Base-by-base conservation (phyloP, 1,140 invertebrate genomes). In the Microplitis mediator region DNA sequence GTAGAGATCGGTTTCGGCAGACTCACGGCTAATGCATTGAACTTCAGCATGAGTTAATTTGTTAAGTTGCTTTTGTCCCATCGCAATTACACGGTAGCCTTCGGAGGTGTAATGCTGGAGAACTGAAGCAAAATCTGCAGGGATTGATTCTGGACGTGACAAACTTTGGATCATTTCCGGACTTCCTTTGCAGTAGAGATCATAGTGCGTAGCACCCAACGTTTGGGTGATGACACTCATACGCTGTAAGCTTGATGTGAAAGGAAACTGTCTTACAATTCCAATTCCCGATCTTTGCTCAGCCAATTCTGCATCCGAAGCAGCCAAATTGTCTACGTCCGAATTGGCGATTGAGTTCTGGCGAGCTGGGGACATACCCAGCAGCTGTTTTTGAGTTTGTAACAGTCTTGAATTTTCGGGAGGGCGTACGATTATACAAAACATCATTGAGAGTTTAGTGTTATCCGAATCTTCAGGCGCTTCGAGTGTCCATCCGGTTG, bases 181-280 rank as follows among this genome's bases (percentile, higher is more conserved):
- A 32, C 96, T 95, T 6, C 96, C 96, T 86, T 98, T 98, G 62
- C 93, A 93, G 81, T 93, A 97, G 4, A 96, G 89, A 74, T 93
- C 91, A 89, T 96, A 96, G 80, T 94, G 90, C 45, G 90, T 88
- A n/a, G 90, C 91, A 35, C 89, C 92, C 1, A 97, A 87, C 3
- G 90, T 91, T 74, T 94, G 89, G 4, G 94, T 94, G 61, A 98
- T 95, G 1, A 98, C 96, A 78, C 94, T 95, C 96, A 98, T 98
- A 58, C 95, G 89, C 82, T 97, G 95, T 34, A 96, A 88, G 45
- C 89, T 92, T 0, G 96, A 97, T 0, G 95, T 95, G 82, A 98
- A 98, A 14, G 96, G 93, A 87, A 98, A 98, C 84, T 97, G 92
- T 14, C 94, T 89, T 4, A 98, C 88, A 61, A 98, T 94, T 69